Percentiles rank a stretch among this genome's conserved stretches.
Conservation (phyloP, 2,888 invertebrate genomes). For the Carcina quercana region DNA sequence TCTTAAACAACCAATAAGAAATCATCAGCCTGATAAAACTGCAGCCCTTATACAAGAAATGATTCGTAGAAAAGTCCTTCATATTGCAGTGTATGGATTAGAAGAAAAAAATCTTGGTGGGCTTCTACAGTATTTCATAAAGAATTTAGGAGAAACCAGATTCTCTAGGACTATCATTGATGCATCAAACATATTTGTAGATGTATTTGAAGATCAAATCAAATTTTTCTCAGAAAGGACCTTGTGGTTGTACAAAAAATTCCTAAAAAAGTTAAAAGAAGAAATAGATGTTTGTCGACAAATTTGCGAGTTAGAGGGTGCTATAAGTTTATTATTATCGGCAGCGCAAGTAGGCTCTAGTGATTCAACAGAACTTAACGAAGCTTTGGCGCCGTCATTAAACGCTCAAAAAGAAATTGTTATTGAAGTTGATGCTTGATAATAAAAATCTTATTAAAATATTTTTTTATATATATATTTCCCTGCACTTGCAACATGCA, state of each 20-base stretch:
- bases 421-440: constrained; percentile 56
- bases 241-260: constrained; percentile 73
- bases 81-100: constrained; percentile 83
- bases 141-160: constrained; percentile 81
- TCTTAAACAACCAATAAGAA: constrained; percentile 73
- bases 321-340: constrained; percentile 78
- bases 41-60: constrained; percentile 90
- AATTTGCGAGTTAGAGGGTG: constrained; percentile 80
- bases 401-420: constrained; percentile 74
- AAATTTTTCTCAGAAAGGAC: constrained; percentile 77
- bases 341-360: constrained; percentile 69
- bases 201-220: constrained; percentile 81
- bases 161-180: constrained; percentile 84
- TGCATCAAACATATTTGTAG: constrained; percentile 82
- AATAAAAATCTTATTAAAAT: constrained; percentile 1
- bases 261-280: constrained; percentile 76
- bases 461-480: background rate
- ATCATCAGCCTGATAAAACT: constrained; percentile 83
- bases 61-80: constrained; percentile 85
- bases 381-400: constrained; percentile 43
- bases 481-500: too few species aligned
- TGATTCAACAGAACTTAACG: constrained; percentile 37
- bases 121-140: constrained; percentile 85
- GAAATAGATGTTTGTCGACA: constrained; percentile 81
- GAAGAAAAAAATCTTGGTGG: constrained; percentile 77